Conservation (phyloP, 2,797 vertebrate species). For the Antrozous pallidus region DNA sequence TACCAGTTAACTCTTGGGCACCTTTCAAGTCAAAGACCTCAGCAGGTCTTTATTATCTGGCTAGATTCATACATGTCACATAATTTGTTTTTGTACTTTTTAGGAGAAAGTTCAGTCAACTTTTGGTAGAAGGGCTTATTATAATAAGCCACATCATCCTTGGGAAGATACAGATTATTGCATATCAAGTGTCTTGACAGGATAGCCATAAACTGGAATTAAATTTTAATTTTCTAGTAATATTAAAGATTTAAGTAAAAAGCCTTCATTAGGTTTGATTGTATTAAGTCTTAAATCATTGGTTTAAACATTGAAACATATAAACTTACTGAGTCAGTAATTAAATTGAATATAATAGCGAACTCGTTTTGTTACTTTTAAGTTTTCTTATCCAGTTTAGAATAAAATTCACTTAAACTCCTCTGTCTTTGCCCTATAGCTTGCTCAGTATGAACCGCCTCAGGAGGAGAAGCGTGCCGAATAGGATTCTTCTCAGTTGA, state of each 20-base stretch:
- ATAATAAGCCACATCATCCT: constrained; percentile 11
- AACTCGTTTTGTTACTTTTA: constrained; percentile 51
- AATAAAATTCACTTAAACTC: constrained; percentile 73
- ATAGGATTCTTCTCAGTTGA: constrained; percentile 80
- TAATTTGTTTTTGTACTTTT: constrained; percentile 35
- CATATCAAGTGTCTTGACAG: constrained; percentile 27
- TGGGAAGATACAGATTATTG: constrained; percentile 30
- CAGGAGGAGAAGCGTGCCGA: constrained; percentile 87
- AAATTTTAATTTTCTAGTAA: constrained; percentile 27
- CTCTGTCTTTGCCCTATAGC: constrained; percentile 86
- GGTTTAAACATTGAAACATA: not conserved
- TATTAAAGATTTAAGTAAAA: constrained; percentile 50
- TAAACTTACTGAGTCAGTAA: constrained; percentile 43
- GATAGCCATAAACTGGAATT: constrained; percentile 6
- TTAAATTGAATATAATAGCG: constrained; percentile 48
- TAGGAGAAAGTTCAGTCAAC: constrained; percentile 42
- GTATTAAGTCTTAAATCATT: constrained; percentile 34
- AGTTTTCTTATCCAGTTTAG: constrained; percentile 54
- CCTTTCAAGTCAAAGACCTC: constrained; percentile 34
- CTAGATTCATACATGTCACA: not conserved
- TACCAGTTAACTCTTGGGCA: constrained; percentile 2
- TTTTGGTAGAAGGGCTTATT: not conserved
- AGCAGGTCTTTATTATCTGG: not conserved
- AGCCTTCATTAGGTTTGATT: constrained; percentile 34
- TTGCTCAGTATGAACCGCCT: constrained; percentile 91